Percentiles rank a stretch among this genome's conserved stretches.
Conservation (phyloP, 2,888 invertebrate species). For the Pasiphila rectangulata region DNA sequence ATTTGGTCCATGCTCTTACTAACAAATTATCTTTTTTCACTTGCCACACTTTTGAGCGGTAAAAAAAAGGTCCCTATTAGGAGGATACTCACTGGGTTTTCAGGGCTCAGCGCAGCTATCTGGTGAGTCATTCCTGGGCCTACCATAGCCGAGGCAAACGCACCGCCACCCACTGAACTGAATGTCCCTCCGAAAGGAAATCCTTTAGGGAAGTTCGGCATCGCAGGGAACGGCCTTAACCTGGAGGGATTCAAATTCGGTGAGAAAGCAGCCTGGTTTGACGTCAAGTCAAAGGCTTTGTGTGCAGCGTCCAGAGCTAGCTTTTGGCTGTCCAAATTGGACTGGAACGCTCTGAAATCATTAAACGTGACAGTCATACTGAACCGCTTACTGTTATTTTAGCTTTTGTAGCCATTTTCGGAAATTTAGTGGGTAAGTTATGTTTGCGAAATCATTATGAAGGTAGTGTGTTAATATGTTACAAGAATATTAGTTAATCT, state of each 20-base stretch:
- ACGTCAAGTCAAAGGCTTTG: constrained; percentile 66
- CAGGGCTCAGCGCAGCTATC: constrained; percentile 80
- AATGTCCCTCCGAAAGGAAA: constrained; percentile 36
- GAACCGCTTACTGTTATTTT: constrained; percentile 2
- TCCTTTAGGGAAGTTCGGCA: constrained; percentile 17
- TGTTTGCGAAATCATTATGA: no score
- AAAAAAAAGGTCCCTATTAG: background rate
- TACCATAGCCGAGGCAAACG: constrained; percentile 77
- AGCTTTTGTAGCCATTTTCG: constrained; percentile 14
- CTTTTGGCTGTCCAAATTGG: constrained; percentile 56
- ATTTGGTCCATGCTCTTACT: no score
- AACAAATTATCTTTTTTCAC: no score
- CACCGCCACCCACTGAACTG: constrained; percentile 42
- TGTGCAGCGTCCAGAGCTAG: constrained; percentile 62
- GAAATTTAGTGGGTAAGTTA: constrained; percentile 17
- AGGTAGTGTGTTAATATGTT: no score
- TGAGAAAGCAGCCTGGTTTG: constrained; percentile 55
- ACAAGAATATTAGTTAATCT: no score
- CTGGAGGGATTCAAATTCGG: constrained; percentile 56
- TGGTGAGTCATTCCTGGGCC: constrained; percentile 80
- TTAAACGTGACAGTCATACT: constrained; percentile 11
- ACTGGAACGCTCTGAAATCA: constrained; percentile 63
- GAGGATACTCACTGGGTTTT: constrained; percentile 78
- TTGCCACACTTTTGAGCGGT: no score
- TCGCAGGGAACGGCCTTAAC: constrained; percentile 38